phyloP scores from a whole-genome alignment of 2,888 invertebrate species.

The Steinernema carpocapsae region DNA sequence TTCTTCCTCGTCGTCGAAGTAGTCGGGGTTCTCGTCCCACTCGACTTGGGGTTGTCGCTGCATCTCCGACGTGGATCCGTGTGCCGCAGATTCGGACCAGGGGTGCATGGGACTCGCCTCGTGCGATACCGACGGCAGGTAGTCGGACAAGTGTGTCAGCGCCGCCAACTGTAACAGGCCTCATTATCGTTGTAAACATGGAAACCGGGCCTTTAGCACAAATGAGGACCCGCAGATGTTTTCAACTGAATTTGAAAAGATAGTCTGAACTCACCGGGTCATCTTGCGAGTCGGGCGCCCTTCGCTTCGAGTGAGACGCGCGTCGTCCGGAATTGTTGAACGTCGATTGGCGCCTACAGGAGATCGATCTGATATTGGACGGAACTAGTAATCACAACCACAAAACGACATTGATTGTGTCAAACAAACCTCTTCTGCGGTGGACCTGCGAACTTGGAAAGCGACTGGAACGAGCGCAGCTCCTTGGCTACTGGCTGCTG shows the following conservation, averaged over 20 bases:
- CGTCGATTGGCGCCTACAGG: constrained; percentile 52
- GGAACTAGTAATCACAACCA: constrained; percentile 16
- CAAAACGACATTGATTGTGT: background rate
- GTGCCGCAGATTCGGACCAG: constrained; percentile 23
- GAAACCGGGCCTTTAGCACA: too few species aligned
- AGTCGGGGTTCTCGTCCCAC: constrained; percentile 58
- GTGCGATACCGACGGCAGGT: constrained; percentile 4
- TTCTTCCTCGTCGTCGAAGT: constrained; percentile 56
- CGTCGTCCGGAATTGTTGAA: constrained; percentile 46
- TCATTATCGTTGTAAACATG: background rate
- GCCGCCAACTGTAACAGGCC: background rate
- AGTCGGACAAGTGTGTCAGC: background rate
- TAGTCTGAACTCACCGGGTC: constrained; percentile 8
- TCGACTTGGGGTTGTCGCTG: constrained; percentile 45
- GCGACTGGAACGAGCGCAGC: constrained; percentile 68
- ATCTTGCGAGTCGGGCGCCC: constrained; percentile 21
- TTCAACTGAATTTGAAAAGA: too few species aligned
- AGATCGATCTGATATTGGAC: constrained; percentile 50
- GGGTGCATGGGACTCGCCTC: constrained; percentile 16
- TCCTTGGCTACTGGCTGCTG: constrained; percentile 68
- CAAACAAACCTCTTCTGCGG: constrained; percentile 51
- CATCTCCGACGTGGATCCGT: constrained; percentile 13
- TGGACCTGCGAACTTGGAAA: constrained; percentile 61
- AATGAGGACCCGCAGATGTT: too few species aligned
- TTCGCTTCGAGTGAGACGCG: constrained; percentile 49